Base-by-base conservation (phyloP, 2,888 invertebrate species). In the Rhamphomyia laevipes region DNA sequence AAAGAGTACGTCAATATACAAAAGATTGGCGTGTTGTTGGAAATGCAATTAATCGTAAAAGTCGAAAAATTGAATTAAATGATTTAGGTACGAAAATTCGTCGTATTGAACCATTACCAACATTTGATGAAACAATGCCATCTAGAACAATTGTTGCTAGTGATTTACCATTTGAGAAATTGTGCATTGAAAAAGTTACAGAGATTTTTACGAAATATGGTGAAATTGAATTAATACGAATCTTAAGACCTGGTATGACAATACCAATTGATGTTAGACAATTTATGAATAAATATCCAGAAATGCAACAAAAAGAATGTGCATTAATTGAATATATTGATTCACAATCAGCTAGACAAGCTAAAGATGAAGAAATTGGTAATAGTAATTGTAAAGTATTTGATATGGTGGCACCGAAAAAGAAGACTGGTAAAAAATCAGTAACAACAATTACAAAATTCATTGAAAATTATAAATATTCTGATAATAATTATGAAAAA, bases 11-110 rank as follows among this genome's bases (percentile, higher is more conserved):
- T 62, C 90, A 92, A 62, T 73, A 95, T 50, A 91, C 93, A 13
- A 88, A 91, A 65, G 94, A 95, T 66, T 95, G 93, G 88, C 78
- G 91, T 55, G 86, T 88, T 18, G 93, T 95, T 11, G 92, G 93
- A 1, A 82, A 85, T 62, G 88, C 93, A 31, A 73, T 95, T 55
- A 77, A 81, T 58, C 75, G 81, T 37, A 88, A 87, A 38, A 81
- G 81, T 3, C 80, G 77, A 16, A 84, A 84, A 59, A 74, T 95
- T 56, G 87, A 92, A 71, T 84, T 96, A 45, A 95, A 95, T 67
- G 86, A 90, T 53, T 79, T 84, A 52, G 91, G 90, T 21, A 94
- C 92, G 1, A 96, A 95, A 67, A 76, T 96, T 44, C 76, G 93
- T 15, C 78, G 95, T 47, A 73, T 84, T 40, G 87, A 89, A 17